phyloP scores from a whole-genome alignment of 2,113 vertebrate genomes.

The Ciconia maguari region DNA sequence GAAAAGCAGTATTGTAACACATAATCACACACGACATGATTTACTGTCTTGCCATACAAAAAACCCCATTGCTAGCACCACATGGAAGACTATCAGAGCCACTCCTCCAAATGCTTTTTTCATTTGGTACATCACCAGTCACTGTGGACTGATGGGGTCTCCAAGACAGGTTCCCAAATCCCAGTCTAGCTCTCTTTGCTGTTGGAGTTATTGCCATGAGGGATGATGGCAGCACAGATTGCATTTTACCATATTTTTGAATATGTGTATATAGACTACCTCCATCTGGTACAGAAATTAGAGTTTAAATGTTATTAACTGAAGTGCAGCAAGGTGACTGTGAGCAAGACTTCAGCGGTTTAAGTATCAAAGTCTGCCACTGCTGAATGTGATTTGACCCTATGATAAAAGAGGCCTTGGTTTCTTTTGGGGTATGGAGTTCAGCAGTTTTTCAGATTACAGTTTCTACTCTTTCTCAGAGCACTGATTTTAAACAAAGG shows the following conservation, averaged over 20 bases:
- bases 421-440: not conserved
- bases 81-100: not conserved
- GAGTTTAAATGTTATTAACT: not conserved
- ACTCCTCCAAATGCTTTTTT: not conserved
- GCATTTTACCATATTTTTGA: not conserved
- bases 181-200: not conserved
- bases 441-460: constrained; percentile 18
- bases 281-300: constrained; percentile 38
- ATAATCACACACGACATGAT: not conserved
- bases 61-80: not conserved
- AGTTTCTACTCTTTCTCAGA: not conserved
- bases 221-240: not conserved
- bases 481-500: not conserved
- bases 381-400: not conserved
- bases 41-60: not conserved
- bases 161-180: not conserved
- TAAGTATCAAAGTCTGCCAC: constrained; percentile 28
- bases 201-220: not conserved
- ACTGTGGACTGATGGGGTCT: not conserved
- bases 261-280: not conserved
- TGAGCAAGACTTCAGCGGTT: not conserved
- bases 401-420: constrained; percentile 2
- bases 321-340: not conserved
- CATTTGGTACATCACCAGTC: not conserved
- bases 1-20: not conserved